phyloP scores from a whole-genome alignment of 2,888 invertebrate species.

The Margaritifera margaritifera region DNA sequence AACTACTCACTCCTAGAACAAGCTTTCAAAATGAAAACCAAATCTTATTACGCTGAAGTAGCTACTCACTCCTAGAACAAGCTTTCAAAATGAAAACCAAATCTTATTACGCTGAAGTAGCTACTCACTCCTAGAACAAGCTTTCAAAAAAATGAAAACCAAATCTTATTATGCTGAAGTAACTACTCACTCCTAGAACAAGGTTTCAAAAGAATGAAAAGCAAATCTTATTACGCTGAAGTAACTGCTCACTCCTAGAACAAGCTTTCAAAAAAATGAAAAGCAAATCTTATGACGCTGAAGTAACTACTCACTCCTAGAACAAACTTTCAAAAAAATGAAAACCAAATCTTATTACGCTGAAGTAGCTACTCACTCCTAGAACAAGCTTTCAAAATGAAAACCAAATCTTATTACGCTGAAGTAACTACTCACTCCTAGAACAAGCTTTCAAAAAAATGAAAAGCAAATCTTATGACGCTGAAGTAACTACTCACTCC shows the following conservation, averaged over 20 bases:
- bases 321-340: constrained; percentile 54
- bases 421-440: constrained; percentile 17
- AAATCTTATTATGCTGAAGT: too few species aligned
- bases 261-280: constrained; percentile 41
- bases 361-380: constrained; percentile 18
- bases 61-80: constrained; percentile 45
- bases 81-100: constrained; percentile 24
- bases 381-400: constrained; percentile 50
- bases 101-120: too few species aligned
- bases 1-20: constrained; percentile 51
- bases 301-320: constrained; percentile 18
- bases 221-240: too few species aligned
- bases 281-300: too few species aligned
- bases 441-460: constrained; percentile 54
- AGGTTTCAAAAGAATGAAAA: constrained; percentile 30
- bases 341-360: too few species aligned
- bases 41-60: too few species aligned
- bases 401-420: too few species aligned
- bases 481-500: constrained; percentile 18
- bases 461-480: background rate
- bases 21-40: constrained; percentile 27
- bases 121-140: constrained; percentile 45
- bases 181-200: constrained; percentile 44
- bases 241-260: constrained; percentile 37
- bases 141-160: constrained; percentile 28